A percentile compares a stretch with the other conserved stretches of the same genome.
These are phyloP conservation scores for Nomada flava DNA, from an alignment of 2,888 invertebrate genomes.

Conservation along the genomic window DNA sequence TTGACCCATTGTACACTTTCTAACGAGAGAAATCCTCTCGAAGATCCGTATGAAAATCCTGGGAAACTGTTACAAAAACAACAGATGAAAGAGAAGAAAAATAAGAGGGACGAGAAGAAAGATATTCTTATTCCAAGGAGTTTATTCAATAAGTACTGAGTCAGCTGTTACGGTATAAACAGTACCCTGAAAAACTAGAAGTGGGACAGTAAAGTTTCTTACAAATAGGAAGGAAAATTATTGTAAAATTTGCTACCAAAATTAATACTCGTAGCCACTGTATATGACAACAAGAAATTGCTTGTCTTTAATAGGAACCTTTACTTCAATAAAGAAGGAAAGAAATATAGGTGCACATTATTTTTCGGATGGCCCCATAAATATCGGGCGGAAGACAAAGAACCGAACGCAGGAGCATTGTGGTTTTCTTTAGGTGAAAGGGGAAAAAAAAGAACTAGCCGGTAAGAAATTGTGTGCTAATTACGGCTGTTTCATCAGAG, in stretches of 20 bases:
- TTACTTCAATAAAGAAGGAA: too few relatives aligned
- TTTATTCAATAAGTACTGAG: too few relatives aligned
- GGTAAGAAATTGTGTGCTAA: constrained; percentile 67
- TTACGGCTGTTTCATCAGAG: constrained; percentile 72
- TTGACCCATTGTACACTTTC: constrained; percentile 14
- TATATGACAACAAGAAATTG: background rate
- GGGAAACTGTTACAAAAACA: background rate
- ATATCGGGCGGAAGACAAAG: background rate
- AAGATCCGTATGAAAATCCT: background rate
- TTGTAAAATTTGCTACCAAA: too few relatives aligned
- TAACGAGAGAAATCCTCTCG: background rate
- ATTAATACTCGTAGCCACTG: too few relatives aligned
- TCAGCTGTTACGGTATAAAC: too few relatives aligned
- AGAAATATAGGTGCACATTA: background rate
- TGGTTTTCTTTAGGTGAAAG: constrained; percentile 51
- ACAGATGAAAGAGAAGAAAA: constrained; percentile 1
- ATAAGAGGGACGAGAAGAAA: background rate
- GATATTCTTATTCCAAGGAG: too few relatives aligned
- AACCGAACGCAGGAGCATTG: constrained; percentile 25
- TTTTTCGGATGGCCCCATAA: too few relatives aligned
- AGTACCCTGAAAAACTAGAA: too few relatives aligned
- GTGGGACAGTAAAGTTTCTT: too few relatives aligned
- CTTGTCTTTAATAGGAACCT: too few relatives aligned
- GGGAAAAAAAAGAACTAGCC: constrained; percentile 47
- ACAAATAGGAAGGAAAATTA: too few relatives aligned